Base-by-base conservation (phyloP, 2,113 vertebrate genomes). In the Lepus europaeus region DNA sequence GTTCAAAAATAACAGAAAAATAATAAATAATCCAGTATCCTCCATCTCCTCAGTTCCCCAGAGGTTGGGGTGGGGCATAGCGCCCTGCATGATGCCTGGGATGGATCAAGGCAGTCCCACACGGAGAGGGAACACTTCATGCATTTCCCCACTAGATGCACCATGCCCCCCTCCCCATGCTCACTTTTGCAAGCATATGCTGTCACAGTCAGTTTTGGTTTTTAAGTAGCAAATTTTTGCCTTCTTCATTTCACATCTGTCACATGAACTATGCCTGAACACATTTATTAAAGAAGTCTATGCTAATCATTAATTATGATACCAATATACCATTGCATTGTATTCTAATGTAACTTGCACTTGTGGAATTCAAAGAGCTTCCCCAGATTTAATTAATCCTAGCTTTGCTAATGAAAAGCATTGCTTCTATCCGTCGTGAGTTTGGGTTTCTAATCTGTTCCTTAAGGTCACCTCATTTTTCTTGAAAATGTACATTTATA, bases 381-480 rank as follows among this genome's bases (percentile, higher is more conserved):
- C 79, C 86, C 39, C 82, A 87, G 93, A 95, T 93, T 96, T 97
- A 97, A 97, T 97, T 97, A 97, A 97, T 95, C 95, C 76, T 96
- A 81, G 72, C 68, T 94, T 90, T 69, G 72, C 92, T 97, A 96
- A 97, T 96, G 92, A 96, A 97, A 96, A 95, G 93, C 95, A 93
- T 68, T 23, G 45, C 83, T 97, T 95, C 93, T 84, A 87, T 61
- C 78, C 4, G 1, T 61, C 45, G 10, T 95, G 74, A 96, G 87
- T 92, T 93, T 95, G 79, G 70, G 85, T 94, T 96, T 95, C 95
- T 97, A 95, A 97, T 97, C 96, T 94, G 88, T 95, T 97, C 89
- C 93, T 97, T 96, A 96, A 96, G 96, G 96, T 97, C 97, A 96
- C 96, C 92, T 97, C 96, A 97, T 97, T 97, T 97, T 94, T 96